Base-by-base conservation (phyloP, 2,888 invertebrate genomes). In the Agelastica alni region DNA sequence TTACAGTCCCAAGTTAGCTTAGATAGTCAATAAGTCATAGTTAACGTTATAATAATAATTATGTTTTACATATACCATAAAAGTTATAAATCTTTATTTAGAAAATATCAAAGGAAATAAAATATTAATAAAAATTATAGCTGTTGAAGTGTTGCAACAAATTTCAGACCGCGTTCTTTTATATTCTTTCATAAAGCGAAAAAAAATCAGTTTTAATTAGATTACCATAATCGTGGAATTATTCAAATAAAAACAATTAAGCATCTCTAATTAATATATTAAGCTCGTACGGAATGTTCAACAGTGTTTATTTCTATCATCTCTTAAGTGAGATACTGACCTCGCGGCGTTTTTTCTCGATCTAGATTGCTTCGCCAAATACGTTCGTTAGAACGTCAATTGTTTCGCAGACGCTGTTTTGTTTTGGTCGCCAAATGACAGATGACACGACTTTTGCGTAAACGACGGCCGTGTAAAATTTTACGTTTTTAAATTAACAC, bases 221-320 rank as follows among this genome's bases (percentile, higher is more conserved):
- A 60, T 54, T 58, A 59, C 51, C 31, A 58, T 55, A 51, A 60
- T 46, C 34, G 53, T 51, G 30, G 45, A 49, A 52, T 58, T 55
- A 52, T 58, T 55, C 20, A 51, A 55, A 55, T 58, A 16, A 34
- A 26, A 39, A 17, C 56, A 57, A 62, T 60, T 59, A 59, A 16
- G 47, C 55, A 47, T 55, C 53, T 47, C 53, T 62, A 64, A 64
- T 64, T 64, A 62, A 60, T 61, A 60, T 58, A 62, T 61, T 62
- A 62, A 54, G 39, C 47, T 41, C 34, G 42, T 57, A 48, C 34
- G 61, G 62, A 58, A 61, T 63, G 62, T 56, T 5, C 36, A 32
- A 18, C 56, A 57, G 62, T 63, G 62, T 63, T 59, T 58, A 43
- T 55, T 37, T 53, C 41, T 53, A 32, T 58, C 54, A 53, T 57